Evolutionary conservation across 2,888 invertebrate genomes (phyloP).

Genomic region (Lissonota sp.): DNA sequence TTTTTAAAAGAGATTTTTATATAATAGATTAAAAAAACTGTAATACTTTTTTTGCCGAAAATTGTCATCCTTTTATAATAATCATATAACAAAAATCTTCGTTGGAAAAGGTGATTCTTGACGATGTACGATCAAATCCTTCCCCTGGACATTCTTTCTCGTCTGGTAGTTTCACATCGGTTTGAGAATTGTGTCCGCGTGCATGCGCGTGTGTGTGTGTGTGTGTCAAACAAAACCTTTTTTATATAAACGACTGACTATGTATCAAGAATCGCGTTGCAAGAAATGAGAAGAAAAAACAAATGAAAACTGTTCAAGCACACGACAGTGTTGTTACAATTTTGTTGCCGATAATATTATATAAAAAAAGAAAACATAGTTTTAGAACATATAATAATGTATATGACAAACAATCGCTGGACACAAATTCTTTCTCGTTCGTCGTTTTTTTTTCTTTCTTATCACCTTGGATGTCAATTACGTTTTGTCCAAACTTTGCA

Average conservation of each 20-base stretch:
- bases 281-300: not conserved
- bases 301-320: slow-evolving; percentile 21
- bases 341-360: slow-evolving; percentile 42
- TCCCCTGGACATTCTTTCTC: slow-evolving; percentile 35
- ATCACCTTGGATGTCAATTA: not conserved
- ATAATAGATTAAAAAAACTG: too few relatives aligned
- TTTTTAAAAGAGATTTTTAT: too few relatives aligned
- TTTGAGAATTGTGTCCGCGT: slow-evolving; percentile 40
- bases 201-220: too few relatives aligned
- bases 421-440: slow-evolving; percentile 39
- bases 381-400: slow-evolving; percentile 27
- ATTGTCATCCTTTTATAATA: not conserved
- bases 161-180: slow-evolving; percentile 29
- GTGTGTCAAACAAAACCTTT: slow-evolving; percentile 33
- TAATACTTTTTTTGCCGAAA: not conserved
- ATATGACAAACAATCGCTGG: slow-evolving; percentile 38
- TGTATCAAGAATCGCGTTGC: slow-evolving; percentile 26
- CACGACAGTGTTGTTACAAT: slow-evolving; percentile 30
- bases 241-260: slow-evolving; percentile 41
- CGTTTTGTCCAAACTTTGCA: not conserved
- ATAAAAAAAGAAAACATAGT: slow-evolving; percentile 1
- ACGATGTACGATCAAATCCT: slow-evolving; percentile 4
- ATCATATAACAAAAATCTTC: not conserved
- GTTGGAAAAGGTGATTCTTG: not conserved
- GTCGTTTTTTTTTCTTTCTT: slow-evolving; percentile 2